Conservation (phyloP, 2,888 invertebrate genomes). For the Sialis lutaria region DNA sequence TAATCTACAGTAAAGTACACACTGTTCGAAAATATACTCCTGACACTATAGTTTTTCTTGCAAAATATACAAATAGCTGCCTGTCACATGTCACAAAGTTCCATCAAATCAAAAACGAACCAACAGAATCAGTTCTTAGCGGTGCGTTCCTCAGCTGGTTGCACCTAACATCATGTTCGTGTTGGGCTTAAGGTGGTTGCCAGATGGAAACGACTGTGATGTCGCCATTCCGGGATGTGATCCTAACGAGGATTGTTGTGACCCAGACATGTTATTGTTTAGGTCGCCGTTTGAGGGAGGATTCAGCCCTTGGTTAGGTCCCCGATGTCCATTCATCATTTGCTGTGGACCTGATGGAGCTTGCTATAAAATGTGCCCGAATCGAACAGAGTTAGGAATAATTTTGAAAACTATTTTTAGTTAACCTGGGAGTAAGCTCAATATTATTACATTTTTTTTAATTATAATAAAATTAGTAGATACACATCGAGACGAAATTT, state of each 20-base stretch:
- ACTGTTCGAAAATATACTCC: no score
- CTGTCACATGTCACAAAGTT: no score
- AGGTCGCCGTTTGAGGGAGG: conserved; percentile 36
- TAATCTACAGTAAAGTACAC: no score
- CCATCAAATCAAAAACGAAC: no score
- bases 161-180: conserved; percentile 36
- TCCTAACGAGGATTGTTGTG: conserved; percentile 15
- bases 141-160: conserved; percentile 42
- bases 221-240: conserved; percentile 22
- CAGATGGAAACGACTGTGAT: conserved; percentile 34
- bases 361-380: background rate
- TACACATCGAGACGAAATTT: no score
- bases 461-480: no score
- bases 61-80: no score
- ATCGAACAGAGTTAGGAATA: background rate
- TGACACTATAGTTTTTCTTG: no score
- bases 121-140: background rate
- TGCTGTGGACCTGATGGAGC: conserved; percentile 17
- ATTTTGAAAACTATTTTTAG: no score
- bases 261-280: conserved; percentile 49
- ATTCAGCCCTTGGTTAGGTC: conserved; percentile 17
- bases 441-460: no score
- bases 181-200: conserved; percentile 23
- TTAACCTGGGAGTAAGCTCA: no score
- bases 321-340: conserved; percentile 34